A percentile compares a stretch with the other conserved stretches of the same genome.
These are phyloP conservation scores for Probosciger aterrimus DNA, from an alignment of 2,113 vertebrate species.

Conservation along the genomic window DNA sequence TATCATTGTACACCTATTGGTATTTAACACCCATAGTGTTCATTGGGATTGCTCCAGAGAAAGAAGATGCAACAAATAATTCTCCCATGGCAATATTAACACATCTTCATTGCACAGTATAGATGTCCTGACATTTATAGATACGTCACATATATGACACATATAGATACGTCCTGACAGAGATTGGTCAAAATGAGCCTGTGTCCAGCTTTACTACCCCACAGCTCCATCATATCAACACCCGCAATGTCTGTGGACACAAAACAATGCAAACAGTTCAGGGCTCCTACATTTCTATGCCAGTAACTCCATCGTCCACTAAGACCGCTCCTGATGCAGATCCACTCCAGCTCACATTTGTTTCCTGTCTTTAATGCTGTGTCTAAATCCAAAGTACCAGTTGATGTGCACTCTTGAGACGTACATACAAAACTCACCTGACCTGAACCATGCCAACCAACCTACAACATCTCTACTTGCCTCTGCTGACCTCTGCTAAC, in stretches of 20 bases:
- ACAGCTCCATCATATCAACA: not conserved
- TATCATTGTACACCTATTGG: not conserved
- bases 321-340: not conserved
- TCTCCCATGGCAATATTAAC: not conserved
- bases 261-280: not conserved
- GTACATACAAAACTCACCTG: not conserved
- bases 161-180: not conserved
- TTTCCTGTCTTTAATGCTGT: not conserved
- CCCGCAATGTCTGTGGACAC: not conserved
- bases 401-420: not conserved
- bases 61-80: not conserved
- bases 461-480: not conserved
- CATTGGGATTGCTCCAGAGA: not conserved
- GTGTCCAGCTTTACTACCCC: too few species aligned
- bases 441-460: accelerated
- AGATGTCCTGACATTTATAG: not conserved
- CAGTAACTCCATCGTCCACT: not conserved
- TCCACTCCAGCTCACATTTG: not conserved
- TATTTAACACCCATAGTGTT: not conserved
- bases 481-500: not conserved
- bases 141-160: not conserved
- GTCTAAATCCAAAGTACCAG: not conserved
- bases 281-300: not conserved
- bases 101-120: not conserved
- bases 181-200: not conserved